Evolutionary conservation across 1,140 invertebrate species (phyloP), one percentile per base, ranked within the genome.

Genomic region (Microplitis mediator): DNA sequence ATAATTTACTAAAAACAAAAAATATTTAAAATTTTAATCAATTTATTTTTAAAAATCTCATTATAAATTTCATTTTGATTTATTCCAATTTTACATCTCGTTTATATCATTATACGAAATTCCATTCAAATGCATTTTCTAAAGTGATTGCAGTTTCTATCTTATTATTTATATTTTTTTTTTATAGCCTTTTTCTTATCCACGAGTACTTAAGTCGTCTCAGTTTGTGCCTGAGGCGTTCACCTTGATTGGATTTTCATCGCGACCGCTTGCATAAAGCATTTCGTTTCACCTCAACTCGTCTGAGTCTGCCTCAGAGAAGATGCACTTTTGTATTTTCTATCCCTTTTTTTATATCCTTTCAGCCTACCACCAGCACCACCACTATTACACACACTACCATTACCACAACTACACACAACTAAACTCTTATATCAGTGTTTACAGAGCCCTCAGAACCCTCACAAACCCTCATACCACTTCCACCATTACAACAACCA

Each of bases 201-300:
- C 75, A 45, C 39, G 11, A 63, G 68, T 63, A 34, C 70, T 78
- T 78, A 78, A 75, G 77, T 78, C 76, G 78, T 79, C 79, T 75
- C 66, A 77, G 75, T 78, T 81, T 77, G 74, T 74, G 65, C 72
- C 71, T 65, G 23, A 51, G 8, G 73, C 76, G 74, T 79, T 80
- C 77, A 77, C 75, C 80, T 78, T 80, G 77, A 81, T 81, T 80
- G 80, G 77, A 80, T 80, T 81, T 81, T 81, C 78, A 79, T 81
- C 77, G 75, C 71, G 71, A 74, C 74, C 71, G 78, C 75, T 78
- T 81, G 80, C 80, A 81, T 81, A 78, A 78, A 79, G 78, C 72
- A 81, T 81, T 35, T 62, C 58, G 51, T 61, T 60, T 32, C 8
- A n/a, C 45, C 65, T 66, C 52, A 45, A 45, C 39, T 45, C 39